Evolutionary conservation across 2,797 vertebrate species (phyloP).

Genomic region (Muscicapa striata): DNA sequence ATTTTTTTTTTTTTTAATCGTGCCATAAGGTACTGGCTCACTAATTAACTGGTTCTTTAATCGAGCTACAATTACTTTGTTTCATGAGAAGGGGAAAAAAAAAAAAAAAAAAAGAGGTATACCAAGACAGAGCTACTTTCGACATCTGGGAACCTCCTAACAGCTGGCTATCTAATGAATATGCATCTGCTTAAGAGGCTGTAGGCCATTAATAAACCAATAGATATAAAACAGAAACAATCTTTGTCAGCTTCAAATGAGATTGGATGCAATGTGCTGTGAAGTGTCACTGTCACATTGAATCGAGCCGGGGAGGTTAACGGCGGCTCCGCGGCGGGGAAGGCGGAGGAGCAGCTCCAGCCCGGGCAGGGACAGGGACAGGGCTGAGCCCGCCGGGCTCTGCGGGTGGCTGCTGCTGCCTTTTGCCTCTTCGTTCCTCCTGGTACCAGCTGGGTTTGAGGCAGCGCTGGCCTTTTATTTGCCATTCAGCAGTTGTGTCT

Average conservation of each 20-base stretch:
- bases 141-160: constrained; percentile 84
- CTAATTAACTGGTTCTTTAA: constrained; percentile 84
- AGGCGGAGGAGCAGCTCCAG: not conserved
- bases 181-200: constrained; percentile 85
- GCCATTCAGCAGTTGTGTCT: not conserved
- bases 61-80: constrained; percentile 81
- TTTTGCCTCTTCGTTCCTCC: not conserved
- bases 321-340: not conserved
- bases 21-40: constrained; percentile 76
- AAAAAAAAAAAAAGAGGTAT: constrained; percentile 29
- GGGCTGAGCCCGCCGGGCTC: not conserved
- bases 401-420: accelerated
- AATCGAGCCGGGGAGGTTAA: constrained; percentile 74
- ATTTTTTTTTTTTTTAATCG: not conserved
- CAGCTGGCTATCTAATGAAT: constrained; percentile 88
- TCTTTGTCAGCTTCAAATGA: constrained; percentile 81
- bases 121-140: constrained; percentile 78
- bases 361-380: not conserved
- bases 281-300: constrained; percentile 84
- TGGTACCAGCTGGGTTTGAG: not conserved
- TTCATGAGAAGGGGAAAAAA: constrained; percentile 69
- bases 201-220: constrained; percentile 85
- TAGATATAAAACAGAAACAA: constrained; percentile 81
- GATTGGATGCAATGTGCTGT: constrained; percentile 80
- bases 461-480: not conserved